Conservation (phyloP, 2,888 invertebrate genomes). For the Diadromus collaris region DNA sequence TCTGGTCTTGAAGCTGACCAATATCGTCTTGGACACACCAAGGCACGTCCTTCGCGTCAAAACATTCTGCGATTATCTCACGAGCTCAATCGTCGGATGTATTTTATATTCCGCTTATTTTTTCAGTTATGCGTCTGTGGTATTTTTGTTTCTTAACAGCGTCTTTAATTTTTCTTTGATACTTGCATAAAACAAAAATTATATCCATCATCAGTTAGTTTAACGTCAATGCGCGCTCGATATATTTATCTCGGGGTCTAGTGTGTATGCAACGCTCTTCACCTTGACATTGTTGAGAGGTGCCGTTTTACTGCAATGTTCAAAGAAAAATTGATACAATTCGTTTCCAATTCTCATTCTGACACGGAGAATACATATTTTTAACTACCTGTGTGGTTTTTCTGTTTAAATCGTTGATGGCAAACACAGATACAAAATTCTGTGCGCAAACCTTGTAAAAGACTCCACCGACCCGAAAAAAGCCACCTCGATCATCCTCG, state of each 20-base stretch:
- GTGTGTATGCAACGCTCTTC: neutral
- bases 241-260: neutral
- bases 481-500: slow-evolving; percentile 92
- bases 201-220: neutral
- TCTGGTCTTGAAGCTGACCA: slow-evolving; percentile 94
- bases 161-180: neutral
- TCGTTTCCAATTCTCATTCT: slow-evolving; percentile 46
- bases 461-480: slow-evolving; percentile 88
- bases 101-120: slow-evolving; percentile 9
- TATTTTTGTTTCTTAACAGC: neutral
- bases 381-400: slow-evolving; percentile 50
- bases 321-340: neutral
- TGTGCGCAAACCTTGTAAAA: slow-evolving; percentile 95
- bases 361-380: slow-evolving; percentile 55
- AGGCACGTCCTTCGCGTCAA: slow-evolving; percentile 87
- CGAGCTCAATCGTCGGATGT: slow-evolving; percentile 13
- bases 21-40: slow-evolving; percentile 98
- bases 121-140: slow-evolving; percentile 8
- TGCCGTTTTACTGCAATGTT: slow-evolving; percentile 26
- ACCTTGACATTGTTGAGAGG: slow-evolving; percentile 9
- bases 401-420: slow-evolving; percentile 55
- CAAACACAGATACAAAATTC: slow-evolving; percentile 97
- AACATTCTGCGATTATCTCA: slow-evolving; percentile 15
- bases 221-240: neutral
- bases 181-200: neutral